These are phyloP conservation scores for Pocillopora verrucosa DNA, from an alignment of 64 coral and sea anemone genomes.

Conservation along the genomic window DNA sequence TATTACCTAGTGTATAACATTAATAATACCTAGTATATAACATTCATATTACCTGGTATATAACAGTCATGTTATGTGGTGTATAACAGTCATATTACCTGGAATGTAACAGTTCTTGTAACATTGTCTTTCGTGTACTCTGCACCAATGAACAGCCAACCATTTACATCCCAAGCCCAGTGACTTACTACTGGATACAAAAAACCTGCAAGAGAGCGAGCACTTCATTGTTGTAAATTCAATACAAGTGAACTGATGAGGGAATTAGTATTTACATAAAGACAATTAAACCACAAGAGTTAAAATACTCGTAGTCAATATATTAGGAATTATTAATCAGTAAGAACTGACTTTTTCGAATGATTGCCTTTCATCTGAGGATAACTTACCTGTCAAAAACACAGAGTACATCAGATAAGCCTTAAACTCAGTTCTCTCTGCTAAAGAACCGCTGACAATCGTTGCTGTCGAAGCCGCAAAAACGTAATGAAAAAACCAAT, in stretches of 20 bases:
- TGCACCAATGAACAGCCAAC: slow-evolving; percentile 63
- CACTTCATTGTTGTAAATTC: no score
- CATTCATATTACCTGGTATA: no score
- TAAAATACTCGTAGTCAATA: no score
- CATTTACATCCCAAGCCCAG: slow-evolving; percentile 78
- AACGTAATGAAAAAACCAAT: slow-evolving; percentile 80
- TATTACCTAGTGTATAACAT: no score
- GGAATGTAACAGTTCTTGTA: slow-evolving; percentile 35
- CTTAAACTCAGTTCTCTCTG: slow-evolving; percentile 75
- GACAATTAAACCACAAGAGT: background rate
- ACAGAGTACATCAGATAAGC: slow-evolving; percentile 71
- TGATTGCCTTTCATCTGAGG: background rate
- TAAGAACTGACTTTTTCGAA: no score
- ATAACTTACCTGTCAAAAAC: slow-evolving; percentile 59
- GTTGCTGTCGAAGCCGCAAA: slow-evolving; percentile 75
- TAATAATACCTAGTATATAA: no score
- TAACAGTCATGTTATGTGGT: no score
- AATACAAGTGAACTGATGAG: no score
- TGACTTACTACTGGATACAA: slow-evolving; percentile 92
- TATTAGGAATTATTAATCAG: no score
- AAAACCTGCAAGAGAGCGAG: slow-evolving; percentile 56
- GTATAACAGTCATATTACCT: slow-evolving; percentile 29
- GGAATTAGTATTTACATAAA: no score
- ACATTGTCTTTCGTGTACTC: slow-evolving; percentile 12
- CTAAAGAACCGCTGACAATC: slow-evolving; percentile 78